phyloP scores from a whole-genome alignment of 2,888 invertebrate genomes.

The Pegoplata infirma region DNA sequence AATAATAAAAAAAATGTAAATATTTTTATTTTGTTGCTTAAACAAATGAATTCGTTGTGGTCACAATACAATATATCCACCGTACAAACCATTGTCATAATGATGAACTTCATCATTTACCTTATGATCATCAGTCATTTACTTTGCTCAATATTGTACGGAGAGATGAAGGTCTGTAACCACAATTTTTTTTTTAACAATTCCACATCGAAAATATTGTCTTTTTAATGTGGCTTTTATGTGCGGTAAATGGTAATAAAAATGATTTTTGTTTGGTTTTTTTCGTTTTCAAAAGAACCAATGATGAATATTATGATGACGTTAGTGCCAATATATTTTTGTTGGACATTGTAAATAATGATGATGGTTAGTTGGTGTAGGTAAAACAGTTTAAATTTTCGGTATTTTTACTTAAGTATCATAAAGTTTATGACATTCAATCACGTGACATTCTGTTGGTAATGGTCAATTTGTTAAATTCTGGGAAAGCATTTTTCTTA shows the following conservation, averaged over 20 bases:
- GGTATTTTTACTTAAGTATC: background rate
- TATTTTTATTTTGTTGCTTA: constrained; percentile 56
- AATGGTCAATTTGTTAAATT: background rate
- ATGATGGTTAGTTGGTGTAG: background rate
- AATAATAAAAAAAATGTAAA: constrained; percentile 13
- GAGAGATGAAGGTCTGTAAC: background rate
- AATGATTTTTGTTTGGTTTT: too few species aligned
- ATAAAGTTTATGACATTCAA: constrained; percentile 15
- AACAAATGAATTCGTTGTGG: constrained; percentile 65
- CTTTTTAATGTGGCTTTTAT: constrained; percentile 33
- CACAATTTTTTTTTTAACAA: background rate
- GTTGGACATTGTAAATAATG: background rate
- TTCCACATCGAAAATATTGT: constrained; percentile 31
- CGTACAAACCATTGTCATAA: background rate
- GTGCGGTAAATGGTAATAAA: constrained; percentile 41
- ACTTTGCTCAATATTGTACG: background rate
- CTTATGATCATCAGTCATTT: constrained; percentile 30
- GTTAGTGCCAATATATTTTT: background rate
- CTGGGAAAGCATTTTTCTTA: too few species aligned
- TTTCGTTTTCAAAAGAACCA: constrained; percentile 12
- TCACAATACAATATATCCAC: constrained; percentile 49
- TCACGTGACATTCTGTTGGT: constrained; percentile 28
- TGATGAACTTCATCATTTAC: constrained; percentile 11
- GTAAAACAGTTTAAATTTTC: constrained; percentile 15
- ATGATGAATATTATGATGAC: background rate